Conservation (phyloP, 2,797 vertebrate species). For the Thunnus albacares region DNA sequence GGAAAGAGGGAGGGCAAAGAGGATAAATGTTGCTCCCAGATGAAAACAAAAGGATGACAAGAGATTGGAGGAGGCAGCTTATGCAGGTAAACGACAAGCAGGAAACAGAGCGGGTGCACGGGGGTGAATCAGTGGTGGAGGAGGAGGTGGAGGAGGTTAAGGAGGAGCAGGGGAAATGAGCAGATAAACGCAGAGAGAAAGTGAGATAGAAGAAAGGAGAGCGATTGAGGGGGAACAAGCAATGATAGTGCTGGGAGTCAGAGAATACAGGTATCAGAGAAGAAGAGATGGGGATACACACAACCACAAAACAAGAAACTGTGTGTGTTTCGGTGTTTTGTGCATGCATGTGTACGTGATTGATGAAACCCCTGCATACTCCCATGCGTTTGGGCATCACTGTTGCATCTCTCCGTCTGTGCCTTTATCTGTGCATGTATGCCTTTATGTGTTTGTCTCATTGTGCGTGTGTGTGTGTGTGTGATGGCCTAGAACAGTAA, state of each 20-base stretch:
- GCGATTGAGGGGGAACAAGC: neutral
- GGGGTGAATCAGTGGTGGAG: conserved; percentile 10
- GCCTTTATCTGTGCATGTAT: conserved; percentile 23
- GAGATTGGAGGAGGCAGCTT: conserved; percentile 52
- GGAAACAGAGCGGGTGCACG: conserved; percentile 23
- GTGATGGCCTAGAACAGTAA: conserved; percentile 87
- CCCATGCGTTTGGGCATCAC: neutral
- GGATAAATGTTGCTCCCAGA: conserved; percentile 63
- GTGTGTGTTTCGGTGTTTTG: neutral
- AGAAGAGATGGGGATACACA: conserved; percentile 6
- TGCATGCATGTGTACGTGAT: conserved; percentile 11
- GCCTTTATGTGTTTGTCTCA: conserved; percentile 22
- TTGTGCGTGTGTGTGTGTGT: conserved; percentile 30
- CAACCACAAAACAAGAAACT: neutral
- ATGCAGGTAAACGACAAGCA: conserved; percentile 48
- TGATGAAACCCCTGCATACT: conserved; percentile 44
- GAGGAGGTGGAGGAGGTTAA: neutral
- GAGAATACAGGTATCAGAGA: conserved; percentile 11
- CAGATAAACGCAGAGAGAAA: conserved; percentile 5
- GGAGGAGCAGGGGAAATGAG: conserved; percentile 2
- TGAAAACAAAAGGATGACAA: conserved; percentile 60
- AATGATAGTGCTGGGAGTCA: neutral
- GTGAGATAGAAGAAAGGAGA: neutral
- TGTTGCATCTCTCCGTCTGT: conserved; percentile 29
- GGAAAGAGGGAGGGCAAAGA: conserved; percentile 45